Percentiles rank a stretch among this genome's conserved stretches.
These are phyloP conservation scores for Pollimyrus isidori DNA, from an alignment of 2,113 vertebrate genomes.

Conservation along the genomic window DNA sequence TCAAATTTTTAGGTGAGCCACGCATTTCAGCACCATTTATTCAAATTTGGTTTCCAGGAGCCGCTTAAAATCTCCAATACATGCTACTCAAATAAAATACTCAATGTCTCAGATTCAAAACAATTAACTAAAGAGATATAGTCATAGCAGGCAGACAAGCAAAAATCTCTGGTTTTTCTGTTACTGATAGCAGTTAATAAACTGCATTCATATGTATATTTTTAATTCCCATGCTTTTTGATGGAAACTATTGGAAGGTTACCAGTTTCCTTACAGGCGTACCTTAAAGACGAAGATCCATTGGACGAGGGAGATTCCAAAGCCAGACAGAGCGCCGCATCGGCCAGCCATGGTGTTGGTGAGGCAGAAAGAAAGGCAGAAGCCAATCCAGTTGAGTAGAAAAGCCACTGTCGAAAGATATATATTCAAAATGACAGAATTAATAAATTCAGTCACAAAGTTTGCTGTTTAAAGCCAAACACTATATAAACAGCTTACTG, in stretches of 20 bases:
- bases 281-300: slow-evolving; percentile 98
- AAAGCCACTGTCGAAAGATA: slow-evolving; percentile 75
- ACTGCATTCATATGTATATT: neutral
- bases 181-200: neutral
- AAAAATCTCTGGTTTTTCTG: neutral
- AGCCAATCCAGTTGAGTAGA: slow-evolving; percentile 99
- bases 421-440: neutral
- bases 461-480: neutral
- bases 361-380: slow-evolving; percentile 97
- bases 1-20: neutral
- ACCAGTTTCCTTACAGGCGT: slow-evolving; percentile 5
- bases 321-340: slow-evolving; percentile 95
- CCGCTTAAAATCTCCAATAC: no score
- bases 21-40: no score
- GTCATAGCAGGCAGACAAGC: neutral
- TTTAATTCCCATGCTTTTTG: neutral
- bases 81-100: no score
- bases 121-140: no score
- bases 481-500: neutral
- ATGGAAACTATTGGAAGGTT: neutral
- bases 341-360: slow-evolving; percentile 96
- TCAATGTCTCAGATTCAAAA: no score
- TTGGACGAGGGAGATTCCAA: slow-evolving; percentile 93
- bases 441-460: neutral
- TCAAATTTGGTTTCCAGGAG: no score